A percentile compares a stretch with the other conserved stretches of the same genome.
Conservation (phyloP, 2,113 vertebrate genomes). For the Chiloscyllium plagiosum region DNA sequence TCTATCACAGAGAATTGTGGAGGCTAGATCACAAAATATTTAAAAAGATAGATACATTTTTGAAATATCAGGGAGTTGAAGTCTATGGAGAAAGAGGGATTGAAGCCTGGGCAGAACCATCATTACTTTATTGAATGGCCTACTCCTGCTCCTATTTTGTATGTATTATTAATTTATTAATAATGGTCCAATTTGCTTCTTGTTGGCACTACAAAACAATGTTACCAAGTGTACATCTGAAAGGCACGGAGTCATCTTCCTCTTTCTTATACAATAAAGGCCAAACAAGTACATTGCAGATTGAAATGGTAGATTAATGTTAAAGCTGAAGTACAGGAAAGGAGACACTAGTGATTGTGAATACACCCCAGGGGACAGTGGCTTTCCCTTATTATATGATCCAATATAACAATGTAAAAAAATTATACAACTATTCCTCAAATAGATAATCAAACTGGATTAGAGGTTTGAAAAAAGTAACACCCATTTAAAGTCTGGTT, state of each 20-base stretch:
- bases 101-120: too few relatives aligned
- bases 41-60: too few relatives aligned
- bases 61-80: too few relatives aligned
- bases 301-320: background rate
- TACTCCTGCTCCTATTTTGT: too few relatives aligned
- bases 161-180: background rate
- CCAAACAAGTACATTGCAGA: background rate
- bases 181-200: background rate
- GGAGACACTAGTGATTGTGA: background rate
- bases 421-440: background rate
- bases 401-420: conserved; percentile 6
- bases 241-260: background rate
- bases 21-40: too few relatives aligned
- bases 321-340: background rate
- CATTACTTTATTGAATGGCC: too few relatives aligned
- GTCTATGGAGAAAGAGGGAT: too few relatives aligned
- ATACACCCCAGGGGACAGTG: background rate
- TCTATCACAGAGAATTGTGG: too few relatives aligned
- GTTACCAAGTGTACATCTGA: background rate
- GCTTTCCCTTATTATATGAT: background rate
- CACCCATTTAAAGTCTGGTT: background rate
- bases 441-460: background rate
- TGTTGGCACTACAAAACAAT: background rate
- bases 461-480: background rate
- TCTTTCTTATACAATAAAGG: background rate